phyloP scores from a whole-genome alignment of 2,888 invertebrate species.

The Galerucella pusilla region DNA sequence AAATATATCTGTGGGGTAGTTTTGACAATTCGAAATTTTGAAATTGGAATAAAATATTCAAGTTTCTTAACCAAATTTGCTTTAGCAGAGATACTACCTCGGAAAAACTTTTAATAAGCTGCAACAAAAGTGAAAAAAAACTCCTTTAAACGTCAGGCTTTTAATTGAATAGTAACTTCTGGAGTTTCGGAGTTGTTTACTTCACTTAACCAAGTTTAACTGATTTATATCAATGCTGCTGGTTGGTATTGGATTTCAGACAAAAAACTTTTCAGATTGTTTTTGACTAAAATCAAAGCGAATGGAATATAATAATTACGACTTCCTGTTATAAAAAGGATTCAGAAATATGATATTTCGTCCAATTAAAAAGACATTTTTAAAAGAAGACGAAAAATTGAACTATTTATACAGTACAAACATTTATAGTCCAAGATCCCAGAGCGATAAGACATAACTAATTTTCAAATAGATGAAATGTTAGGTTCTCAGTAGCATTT shows the following conservation, averaged over 20 bases:
- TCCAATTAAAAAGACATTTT: no score
- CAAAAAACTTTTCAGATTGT: background rate
- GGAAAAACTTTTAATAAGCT: constrained; percentile 2
- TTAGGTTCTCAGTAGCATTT: no score
- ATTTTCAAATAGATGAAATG: no score
- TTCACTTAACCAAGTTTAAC: constrained; percentile 14
- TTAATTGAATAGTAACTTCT: constrained; percentile 15
- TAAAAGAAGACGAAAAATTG: no score
- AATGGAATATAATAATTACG: background rate
- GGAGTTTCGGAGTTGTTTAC: constrained; percentile 20
- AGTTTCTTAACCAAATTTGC: constrained; percentile 1
- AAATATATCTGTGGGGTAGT: no score
- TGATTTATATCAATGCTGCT: constrained; percentile 10
- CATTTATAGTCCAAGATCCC: no score
- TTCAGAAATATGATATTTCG: no score
- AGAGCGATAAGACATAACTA: no score
- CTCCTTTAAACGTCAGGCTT: background rate
- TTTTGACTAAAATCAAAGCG: background rate
- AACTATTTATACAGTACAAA: no score
- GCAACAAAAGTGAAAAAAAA: constrained; percentile 14
- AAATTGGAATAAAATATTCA: constrained; percentile 11
- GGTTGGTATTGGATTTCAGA: constrained; percentile 3
- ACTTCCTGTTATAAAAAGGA: no score
- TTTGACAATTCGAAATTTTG: no score
- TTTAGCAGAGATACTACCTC: constrained; percentile 5